Evolutionary conservation across 2,113 vertebrate genomes (phyloP).

Genomic region (Dascyllus trimaculatus): DNA sequence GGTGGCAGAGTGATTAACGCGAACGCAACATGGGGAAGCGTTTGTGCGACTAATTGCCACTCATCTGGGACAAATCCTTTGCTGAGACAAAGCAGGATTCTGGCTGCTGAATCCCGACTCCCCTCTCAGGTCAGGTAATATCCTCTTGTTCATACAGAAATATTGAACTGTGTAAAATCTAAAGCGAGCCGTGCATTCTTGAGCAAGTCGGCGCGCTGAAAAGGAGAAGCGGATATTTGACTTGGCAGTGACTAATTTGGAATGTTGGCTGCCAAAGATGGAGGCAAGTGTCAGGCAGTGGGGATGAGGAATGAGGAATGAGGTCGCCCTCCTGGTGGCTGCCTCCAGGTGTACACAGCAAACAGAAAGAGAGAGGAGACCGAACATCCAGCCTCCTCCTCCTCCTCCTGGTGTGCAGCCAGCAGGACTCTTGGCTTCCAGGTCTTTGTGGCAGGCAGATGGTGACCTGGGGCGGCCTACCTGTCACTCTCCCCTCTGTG

Average conservation of each 20-base stretch:
- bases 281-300: slow-evolving; percentile 32
- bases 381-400: slow-evolving; percentile 48
- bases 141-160: neutral
- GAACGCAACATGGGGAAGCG: slow-evolving; percentile 34
- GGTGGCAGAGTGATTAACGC: slow-evolving; percentile 43
- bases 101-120: neutral
- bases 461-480: slow-evolving; percentile 58
- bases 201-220: neutral
- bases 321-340: slow-evolving; percentile 12
- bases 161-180: slow-evolving; percentile 16
- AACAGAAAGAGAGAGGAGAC: slow-evolving; percentile 32
- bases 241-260: slow-evolving; percentile 65
- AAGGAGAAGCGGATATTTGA: slow-evolving; percentile 58
- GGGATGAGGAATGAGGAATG: slow-evolving; percentile 40
- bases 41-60: slow-evolving; percentile 49
- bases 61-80: slow-evolving; percentile 39
- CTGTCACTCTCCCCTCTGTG: slow-evolving; percentile 18
- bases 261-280: slow-evolving; percentile 49
- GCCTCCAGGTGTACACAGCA: slow-evolving; percentile 61
- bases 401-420: slow-evolving; percentile 57
- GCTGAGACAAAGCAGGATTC: slow-evolving; percentile 11
- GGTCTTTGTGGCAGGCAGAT: slow-evolving; percentile 65
- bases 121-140: neutral
- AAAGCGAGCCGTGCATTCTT: neutral
- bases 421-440: slow-evolving; percentile 53